A percentile compares a stretch with the other conserved stretches of the same genome.
These are phyloP conservation scores for Montipora efflorescens DNA, from an alignment of 64 coral and sea anemone species.

Conservation along the genomic window DNA sequence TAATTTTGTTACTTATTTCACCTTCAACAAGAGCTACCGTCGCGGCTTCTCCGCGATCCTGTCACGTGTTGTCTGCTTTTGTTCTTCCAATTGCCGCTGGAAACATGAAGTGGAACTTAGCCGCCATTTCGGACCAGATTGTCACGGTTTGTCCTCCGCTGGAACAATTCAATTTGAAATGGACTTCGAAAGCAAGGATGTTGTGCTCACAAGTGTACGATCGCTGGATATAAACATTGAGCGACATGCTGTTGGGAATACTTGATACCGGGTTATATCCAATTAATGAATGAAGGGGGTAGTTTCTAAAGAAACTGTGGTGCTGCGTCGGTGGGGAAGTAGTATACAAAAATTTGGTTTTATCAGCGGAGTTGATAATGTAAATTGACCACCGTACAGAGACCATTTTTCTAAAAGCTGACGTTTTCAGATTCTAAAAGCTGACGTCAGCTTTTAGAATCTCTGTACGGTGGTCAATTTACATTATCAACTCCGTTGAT, in stretches of 20 bases:
- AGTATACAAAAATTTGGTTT: too few relatives aligned
- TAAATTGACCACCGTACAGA: too few relatives aligned
- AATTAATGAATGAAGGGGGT: too few relatives aligned
- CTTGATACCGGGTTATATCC: too few relatives aligned
- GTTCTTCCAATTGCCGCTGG: neutral
- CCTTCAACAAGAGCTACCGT: constrained; percentile 37
- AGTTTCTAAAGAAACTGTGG: too few relatives aligned
- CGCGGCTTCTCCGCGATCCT: constrained; percentile 4
- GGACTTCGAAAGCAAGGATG: constrained; percentile 4
- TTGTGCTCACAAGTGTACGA: neutral
- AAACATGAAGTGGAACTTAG: neutral
- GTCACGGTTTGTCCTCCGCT: neutral
- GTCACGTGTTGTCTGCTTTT: constrained; percentile 3
- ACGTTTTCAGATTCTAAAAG: too few relatives aligned
- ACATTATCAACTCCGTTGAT: too few relatives aligned
- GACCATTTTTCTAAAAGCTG: too few relatives aligned
- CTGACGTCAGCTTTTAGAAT: too few relatives aligned
- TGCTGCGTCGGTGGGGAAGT: too few relatives aligned
- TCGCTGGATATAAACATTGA: neutral
- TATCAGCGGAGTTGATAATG: too few relatives aligned
- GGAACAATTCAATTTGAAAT: constrained; percentile 1
- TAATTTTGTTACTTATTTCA: constrained; percentile 25
- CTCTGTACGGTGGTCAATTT: too few relatives aligned
- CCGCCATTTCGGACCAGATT: neutral
- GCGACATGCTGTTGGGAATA: neutral